phyloP scores from a whole-genome alignment of 2,113 vertebrate species.

The Mungos mungo region DNA sequence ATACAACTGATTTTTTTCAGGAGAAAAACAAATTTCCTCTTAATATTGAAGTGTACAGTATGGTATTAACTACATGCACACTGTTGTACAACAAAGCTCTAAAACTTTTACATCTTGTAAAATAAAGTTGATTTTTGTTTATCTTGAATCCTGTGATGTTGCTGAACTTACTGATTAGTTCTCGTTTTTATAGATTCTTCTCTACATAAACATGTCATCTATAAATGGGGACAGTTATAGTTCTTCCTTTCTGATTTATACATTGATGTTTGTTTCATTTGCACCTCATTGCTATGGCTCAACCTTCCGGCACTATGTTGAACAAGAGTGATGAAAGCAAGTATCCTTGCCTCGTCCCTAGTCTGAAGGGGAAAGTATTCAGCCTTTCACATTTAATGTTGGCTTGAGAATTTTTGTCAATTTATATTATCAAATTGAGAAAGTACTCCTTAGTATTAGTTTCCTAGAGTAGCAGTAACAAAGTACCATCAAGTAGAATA shows the following conservation, averaged over 20 bases:
- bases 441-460: not conserved
- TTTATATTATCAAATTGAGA: not conserved
- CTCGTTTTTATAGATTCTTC: not conserved
- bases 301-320: not conserved
- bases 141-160: not conserved
- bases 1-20: not conserved
- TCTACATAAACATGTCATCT: not conserved
- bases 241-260: not conserved
- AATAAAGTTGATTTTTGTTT: constrained; percentile 3
- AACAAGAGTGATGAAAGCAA: not conserved
- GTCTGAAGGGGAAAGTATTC: not conserved
- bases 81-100: not conserved
- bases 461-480: not conserved
- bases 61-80: not conserved
- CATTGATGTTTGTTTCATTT: not conserved
- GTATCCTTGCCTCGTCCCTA: not conserved
- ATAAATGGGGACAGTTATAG: not conserved
- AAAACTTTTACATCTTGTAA: not conserved
- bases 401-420: not conserved
- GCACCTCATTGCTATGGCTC: not conserved
- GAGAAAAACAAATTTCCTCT: not conserved
- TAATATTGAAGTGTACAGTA: not conserved
- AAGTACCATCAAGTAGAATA: not conserved
- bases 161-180: not conserved
- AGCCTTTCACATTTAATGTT: not conserved